Evolutionary conservation across 2,888 invertebrate species (phyloP).

Genomic region (Nomada ruficornis): DNA sequence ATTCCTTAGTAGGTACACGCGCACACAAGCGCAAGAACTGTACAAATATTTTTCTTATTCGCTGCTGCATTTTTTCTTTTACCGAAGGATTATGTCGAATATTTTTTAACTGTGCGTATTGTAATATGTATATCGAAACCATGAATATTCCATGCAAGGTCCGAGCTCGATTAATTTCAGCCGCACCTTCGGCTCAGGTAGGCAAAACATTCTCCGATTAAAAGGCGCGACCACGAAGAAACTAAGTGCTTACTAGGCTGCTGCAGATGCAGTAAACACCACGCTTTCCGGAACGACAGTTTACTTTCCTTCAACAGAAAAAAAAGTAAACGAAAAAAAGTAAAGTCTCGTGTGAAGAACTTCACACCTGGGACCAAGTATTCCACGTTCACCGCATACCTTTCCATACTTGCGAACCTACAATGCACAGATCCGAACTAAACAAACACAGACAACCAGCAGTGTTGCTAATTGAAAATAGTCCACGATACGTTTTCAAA

Average conservation of each 20-base stretch:
- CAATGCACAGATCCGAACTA: not conserved
- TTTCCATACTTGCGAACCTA: constrained; percentile 1
- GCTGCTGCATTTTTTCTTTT: too few relatives aligned
- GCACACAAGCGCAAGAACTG: too few relatives aligned
- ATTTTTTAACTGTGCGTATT: too few relatives aligned
- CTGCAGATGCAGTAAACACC: not conserved
- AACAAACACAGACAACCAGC: not conserved
- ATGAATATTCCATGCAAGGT: too few relatives aligned
- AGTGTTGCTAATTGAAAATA: not conserved
- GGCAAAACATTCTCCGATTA: not conserved
- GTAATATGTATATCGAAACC: too few relatives aligned
- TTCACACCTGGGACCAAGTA: not conserved
- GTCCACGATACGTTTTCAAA: not conserved
- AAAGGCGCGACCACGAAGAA: not conserved
- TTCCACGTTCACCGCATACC: not conserved
- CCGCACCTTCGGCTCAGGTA: not conserved
- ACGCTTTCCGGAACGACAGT: constrained; percentile 27
- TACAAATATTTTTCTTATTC: too few relatives aligned
- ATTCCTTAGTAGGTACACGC: too few relatives aligned
- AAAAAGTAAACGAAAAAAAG: not conserved
- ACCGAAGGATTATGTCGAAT: too few relatives aligned
- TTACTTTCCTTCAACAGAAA: constrained; percentile 8
- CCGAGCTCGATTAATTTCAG: not conserved
- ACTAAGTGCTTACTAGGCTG: not conserved
- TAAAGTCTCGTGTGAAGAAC: not conserved